phyloP scores from a whole-genome alignment of 2,797 vertebrate genomes.

The Scomberomorus guttatus region DNA sequence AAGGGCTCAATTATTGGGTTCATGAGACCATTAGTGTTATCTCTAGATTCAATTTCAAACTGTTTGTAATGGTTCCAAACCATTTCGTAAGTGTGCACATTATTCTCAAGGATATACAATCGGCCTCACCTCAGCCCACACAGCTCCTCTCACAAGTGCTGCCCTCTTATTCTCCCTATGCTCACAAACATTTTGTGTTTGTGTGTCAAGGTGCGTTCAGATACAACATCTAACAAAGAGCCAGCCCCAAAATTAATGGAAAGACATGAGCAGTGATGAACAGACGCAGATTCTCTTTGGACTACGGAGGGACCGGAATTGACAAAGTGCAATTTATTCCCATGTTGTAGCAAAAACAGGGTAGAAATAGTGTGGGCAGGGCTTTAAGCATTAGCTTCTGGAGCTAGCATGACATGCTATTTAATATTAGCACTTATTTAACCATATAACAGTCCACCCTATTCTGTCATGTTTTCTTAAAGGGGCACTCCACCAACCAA shows the following conservation, averaged over 20 bases:
- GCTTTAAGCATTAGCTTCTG: conserved; percentile 7
- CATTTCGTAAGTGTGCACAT: conserved; percentile 5
- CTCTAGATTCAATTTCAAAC: neutral
- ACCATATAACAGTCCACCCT: neutral
- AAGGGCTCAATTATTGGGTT: conserved; percentile 74
- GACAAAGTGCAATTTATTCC: neutral
- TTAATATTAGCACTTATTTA: neutral
- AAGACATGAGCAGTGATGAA: conserved; percentile 23
- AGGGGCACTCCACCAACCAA: too few relatives aligned
- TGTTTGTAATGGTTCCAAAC: neutral
- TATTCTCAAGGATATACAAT: conserved; percentile 8
- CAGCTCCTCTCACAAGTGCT: conserved; percentile 11
- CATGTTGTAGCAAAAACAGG: neutral
- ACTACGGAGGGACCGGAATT: neutral
- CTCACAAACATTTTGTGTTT: conserved; percentile 3
- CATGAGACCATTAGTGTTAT: neutral
- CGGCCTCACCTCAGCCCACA: conserved; percentile 7
- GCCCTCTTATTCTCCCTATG: neutral
- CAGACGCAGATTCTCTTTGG: neutral
- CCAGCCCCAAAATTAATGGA: conserved; percentile 19
- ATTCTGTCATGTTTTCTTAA: neutral
- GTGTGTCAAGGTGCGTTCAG: conserved; percentile 24
- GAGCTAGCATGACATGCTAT: neutral
- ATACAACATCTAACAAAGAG: conserved; percentile 9
- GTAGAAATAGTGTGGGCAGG: neutral